Conservation (phyloP, 1,140 invertebrate species). For the Zaprionus lachaisei region DNA sequence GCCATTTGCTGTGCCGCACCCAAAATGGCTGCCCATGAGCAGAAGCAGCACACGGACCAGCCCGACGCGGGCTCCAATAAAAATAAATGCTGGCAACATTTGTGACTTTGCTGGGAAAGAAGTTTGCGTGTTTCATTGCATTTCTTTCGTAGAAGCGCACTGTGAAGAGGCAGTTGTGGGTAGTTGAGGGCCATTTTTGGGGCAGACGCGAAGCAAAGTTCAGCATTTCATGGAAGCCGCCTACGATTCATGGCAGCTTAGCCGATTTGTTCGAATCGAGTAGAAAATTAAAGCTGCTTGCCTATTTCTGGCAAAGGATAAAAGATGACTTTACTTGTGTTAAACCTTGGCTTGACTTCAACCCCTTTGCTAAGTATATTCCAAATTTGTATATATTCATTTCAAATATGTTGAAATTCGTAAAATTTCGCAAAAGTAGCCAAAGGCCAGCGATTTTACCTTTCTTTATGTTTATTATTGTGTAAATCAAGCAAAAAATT, state of each 20-base stretch:
- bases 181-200: neutral
- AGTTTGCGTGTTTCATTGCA: conserved; percentile 55
- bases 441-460: neutral
- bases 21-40: conserved; percentile 30
- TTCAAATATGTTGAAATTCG: neutral
- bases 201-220: conserved; percentile 2
- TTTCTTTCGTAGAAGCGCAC: conserved; percentile 22
- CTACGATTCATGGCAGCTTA: conserved; percentile 4
- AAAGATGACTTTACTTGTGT: neutral
- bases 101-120: conserved; percentile 45
- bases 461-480: conserved; percentile 75
- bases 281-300: neutral
- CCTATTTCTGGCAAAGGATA: neutral
- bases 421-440: neutral
- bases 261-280: neutral
- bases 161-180: neutral
- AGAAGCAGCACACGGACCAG: neutral
- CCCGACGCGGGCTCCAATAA: conserved; percentile 24
- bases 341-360: neutral
- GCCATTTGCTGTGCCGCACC: conserved; percentile 51
- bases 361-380: neutral
- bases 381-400: neutral
- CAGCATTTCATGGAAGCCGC: conserved; percentile 6
- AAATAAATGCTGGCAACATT: conserved; percentile 49
- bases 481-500: conserved; percentile 78